Evolutionary conservation across 2,888 invertebrate genomes (phyloP).

Genomic region (Rhogogaster chlorosoma): DNA sequence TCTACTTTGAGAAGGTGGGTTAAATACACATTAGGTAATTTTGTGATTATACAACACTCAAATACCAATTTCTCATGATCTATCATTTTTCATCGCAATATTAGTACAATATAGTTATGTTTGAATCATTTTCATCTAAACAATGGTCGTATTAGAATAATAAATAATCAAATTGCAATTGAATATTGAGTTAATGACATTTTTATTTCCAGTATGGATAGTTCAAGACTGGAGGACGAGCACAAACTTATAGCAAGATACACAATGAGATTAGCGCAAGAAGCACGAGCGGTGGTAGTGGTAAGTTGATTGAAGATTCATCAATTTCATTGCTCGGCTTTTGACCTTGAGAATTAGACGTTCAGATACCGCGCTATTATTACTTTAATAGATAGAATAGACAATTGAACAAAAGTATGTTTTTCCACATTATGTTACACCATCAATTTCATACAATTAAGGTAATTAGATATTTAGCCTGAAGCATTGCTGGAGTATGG

Average conservation of each 20-base stretch:
- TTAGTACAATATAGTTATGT: no score
- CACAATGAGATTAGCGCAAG: constrained; percentile 96
- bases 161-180: not conserved
- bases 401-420: constrained; percentile 25
- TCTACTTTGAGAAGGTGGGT: constrained; percentile 81
- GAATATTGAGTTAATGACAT: not conserved
- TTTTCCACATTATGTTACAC: constrained; percentile 15
- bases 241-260: constrained; percentile 98
- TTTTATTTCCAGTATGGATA: constrained; percentile 70
- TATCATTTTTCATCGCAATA: no score
- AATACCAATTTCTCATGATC: not conserved
- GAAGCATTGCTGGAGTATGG: constrained; percentile 34
- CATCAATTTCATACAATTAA: constrained; percentile 50
- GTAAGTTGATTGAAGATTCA: constrained; percentile 56
- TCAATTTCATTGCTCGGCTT: constrained; percentile 39
- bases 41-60: not conserved
- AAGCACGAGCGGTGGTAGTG: constrained; percentile 86
- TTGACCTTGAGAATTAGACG: constrained; percentile 26
- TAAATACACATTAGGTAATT: not conserved
- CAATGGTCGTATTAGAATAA: not conserved
- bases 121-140: not conserved
- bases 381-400: constrained; percentile 35
- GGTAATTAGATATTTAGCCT: constrained; percentile 36
- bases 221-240: constrained; percentile 88
- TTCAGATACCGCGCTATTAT: constrained; percentile 13